phyloP scores from a whole-genome alignment of 2,797 vertebrate genomes.

The Parambassis ranga region DNA sequence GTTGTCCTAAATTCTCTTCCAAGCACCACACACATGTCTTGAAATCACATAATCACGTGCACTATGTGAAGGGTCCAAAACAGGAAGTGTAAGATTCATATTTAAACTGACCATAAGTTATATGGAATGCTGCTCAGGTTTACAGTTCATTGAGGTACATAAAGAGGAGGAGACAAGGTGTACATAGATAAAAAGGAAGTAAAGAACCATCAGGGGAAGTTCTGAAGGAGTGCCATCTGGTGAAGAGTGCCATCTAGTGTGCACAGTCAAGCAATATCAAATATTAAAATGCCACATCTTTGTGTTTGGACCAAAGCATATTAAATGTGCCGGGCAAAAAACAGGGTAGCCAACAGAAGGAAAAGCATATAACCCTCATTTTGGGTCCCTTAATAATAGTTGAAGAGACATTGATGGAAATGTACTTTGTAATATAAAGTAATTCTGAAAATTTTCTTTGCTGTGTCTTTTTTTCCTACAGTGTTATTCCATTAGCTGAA shows the following conservation, averaged over 20 bases:
- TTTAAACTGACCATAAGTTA: conserved; percentile 3
- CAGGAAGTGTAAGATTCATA: not conserved
- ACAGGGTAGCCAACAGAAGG: not conserved
- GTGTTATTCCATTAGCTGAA: conserved; percentile 78
- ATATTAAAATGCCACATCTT: no score
- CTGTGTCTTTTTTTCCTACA: conserved; percentile 22
- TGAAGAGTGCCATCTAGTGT: conserved; percentile 74
- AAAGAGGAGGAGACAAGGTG: no score
- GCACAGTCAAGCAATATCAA: no score
- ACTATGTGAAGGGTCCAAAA: no score
- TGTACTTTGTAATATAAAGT: conserved; percentile 68
- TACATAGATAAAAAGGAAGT: conserved; percentile 1
- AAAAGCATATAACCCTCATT: conserved; percentile 34
- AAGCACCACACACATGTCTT: not conserved
- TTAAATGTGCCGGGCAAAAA: conserved; percentile 27
- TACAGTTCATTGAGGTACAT: no score
- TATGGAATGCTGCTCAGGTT: no score
- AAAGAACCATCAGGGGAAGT: not conserved
- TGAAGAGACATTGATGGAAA: conserved; percentile 72
- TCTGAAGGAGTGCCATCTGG: not conserved
- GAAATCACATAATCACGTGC: no score
- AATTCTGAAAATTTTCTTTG: conserved; percentile 55
- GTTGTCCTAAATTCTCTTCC: not conserved
- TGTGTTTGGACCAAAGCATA: not conserved
- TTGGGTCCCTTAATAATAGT: conserved; percentile 53